These are phyloP conservation scores for Carlito syrichta DNA, from an alignment of 2,113 vertebrate species.

Conservation along the genomic window DNA sequence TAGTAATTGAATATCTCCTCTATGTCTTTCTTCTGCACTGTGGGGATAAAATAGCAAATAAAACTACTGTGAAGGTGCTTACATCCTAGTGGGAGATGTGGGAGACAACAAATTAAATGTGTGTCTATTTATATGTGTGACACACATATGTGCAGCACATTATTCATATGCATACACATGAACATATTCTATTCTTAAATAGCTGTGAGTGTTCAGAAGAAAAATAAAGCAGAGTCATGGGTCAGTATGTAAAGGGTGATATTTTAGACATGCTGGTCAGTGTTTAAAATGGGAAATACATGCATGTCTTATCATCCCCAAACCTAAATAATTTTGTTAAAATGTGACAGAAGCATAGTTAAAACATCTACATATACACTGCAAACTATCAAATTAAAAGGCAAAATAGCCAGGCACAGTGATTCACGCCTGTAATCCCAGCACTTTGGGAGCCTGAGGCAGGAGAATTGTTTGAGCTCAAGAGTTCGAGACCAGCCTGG, in stretches of 20 bases:
- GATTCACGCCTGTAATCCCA: too few relatives aligned
- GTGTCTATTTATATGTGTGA: not conserved
- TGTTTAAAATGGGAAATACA: too few relatives aligned
- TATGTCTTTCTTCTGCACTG: not conserved
- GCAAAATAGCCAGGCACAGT: too few relatives aligned
- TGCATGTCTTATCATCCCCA: too few relatives aligned
- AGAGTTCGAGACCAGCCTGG: too few relatives aligned
- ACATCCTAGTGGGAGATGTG: not conserved
- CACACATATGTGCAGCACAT: not conserved
- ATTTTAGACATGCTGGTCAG: not conserved
- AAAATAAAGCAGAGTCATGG: not conserved
- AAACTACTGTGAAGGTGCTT: constrained; percentile 11
- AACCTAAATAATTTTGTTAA: not conserved
- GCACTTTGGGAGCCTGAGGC: too few relatives aligned
- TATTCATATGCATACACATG: not conserved
- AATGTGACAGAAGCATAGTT: not conserved
- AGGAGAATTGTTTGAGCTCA: too few relatives aligned
- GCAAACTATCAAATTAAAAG: not conserved
- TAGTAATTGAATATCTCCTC: constrained; percentile 6
- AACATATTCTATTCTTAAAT: not conserved
- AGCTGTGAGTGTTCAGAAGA: not conserved
- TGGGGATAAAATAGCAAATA: constrained; percentile 2
- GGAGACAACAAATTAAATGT: not conserved
- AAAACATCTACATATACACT: not conserved
- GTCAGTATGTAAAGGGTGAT: not conserved